phyloP scores from a whole-genome alignment of 2,113 vertebrate genomes.

The Rhinolophus ferrumequinum region DNA sequence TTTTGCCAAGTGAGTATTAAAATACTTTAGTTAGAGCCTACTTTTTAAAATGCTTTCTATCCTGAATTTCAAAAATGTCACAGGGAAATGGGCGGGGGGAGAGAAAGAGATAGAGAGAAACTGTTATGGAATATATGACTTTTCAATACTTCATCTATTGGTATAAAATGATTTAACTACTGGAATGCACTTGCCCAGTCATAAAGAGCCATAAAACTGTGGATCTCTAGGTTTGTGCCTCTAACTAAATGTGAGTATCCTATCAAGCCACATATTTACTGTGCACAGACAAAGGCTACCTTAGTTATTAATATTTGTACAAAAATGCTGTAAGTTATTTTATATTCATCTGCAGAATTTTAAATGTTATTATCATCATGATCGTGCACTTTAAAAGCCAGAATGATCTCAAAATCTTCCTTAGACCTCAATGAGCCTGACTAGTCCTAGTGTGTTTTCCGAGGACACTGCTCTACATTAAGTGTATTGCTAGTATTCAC shows the following conservation, averaged over 20 bases:
- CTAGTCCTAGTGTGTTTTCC: background rate
- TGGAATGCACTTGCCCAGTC: background rate
- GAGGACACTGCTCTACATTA: background rate
- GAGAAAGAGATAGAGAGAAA: background rate
- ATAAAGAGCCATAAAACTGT: background rate
- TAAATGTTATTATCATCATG: background rate
- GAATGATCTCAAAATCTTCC: background rate
- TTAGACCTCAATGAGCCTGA: background rate
- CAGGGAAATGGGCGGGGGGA: background rate
- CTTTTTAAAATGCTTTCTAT: background rate
- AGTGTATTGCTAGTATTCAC: background rate
- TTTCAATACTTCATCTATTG: background rate
- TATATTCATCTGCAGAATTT: background rate
- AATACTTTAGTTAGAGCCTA: background rate
- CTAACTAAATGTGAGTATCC: background rate
- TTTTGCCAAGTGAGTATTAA: background rate
- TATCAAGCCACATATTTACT: background rate
- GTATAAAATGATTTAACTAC: background rate
- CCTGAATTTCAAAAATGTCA: background rate
- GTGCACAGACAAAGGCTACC: background rate
- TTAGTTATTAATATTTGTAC: background rate
- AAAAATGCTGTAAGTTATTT: background rate
- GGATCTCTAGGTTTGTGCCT: background rate
- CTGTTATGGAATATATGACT: background rate
- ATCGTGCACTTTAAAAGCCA: conserved; percentile 41